phyloP scores from a whole-genome alignment of 2,888 invertebrate genomes.

The Zootermopsis nevadensis region DNA sequence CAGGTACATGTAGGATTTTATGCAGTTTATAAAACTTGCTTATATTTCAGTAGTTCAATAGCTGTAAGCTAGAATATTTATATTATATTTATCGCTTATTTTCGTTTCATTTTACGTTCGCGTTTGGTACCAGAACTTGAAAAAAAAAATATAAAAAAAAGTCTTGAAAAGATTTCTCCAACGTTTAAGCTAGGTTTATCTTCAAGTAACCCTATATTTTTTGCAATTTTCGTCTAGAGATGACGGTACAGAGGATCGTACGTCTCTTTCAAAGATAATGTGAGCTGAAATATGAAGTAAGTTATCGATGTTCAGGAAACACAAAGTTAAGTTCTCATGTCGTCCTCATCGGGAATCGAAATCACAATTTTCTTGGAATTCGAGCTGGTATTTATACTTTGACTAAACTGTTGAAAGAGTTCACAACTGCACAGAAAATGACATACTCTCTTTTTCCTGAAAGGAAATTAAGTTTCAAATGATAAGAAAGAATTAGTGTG shows the following conservation, averaged over 20 bases:
- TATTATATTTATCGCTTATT: background rate
- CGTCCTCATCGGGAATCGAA: background rate
- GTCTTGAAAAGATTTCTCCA: background rate
- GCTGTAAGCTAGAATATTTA: background rate
- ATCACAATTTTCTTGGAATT: background rate
- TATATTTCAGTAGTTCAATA: background rate
- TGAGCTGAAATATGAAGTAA: conserved; percentile 7
- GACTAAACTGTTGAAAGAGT: too few species aligned
- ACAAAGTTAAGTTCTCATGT: background rate
- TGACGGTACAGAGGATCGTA: background rate
- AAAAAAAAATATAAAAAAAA: conserved; percentile 8
- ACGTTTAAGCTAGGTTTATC: background rate
- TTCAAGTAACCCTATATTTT: background rate
- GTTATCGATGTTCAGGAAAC: background rate
- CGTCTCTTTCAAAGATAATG: background rate
- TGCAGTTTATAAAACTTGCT: background rate
- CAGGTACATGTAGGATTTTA: background rate
- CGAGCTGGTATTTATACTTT: background rate
- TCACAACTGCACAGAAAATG: too few species aligned
- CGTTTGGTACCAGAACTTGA: background rate
- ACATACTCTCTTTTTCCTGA: too few species aligned
- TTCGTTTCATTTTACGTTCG: background rate
- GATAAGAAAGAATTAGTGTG: too few species aligned
- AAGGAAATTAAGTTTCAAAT: too few species aligned
- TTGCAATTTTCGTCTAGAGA: background rate